These are phyloP conservation scores for Stratiomys singularior DNA, from an alignment of 2,888 invertebrate species.

Conservation along the genomic window DNA sequence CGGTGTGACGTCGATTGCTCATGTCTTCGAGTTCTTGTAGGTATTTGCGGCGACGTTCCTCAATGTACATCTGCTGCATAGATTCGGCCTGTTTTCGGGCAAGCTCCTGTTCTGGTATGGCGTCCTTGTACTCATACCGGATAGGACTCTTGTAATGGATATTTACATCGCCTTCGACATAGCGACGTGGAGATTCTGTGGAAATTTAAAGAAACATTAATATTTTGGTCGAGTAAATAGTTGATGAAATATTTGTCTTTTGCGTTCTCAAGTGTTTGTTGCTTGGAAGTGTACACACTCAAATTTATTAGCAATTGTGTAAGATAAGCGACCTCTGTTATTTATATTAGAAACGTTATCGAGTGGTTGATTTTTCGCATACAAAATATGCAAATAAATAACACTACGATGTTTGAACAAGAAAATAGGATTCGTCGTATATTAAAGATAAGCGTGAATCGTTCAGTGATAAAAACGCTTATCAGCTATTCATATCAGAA, in stretches of 20 bases:
- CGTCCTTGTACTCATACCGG: constrained; percentile 85
- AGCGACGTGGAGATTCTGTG: constrained; percentile 87
- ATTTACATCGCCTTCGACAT: constrained; percentile 92
- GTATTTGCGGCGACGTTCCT: constrained; percentile 90
- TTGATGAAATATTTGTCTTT: neutral
- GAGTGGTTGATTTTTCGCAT: too few species aligned
- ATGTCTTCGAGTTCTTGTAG: constrained; percentile 93
- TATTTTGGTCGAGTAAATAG: neutral
- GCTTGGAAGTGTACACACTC: neutral
- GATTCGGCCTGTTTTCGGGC: constrained; percentile 88
- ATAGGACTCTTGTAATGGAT: constrained; percentile 93
- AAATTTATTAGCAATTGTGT: neutral
- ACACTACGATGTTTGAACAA: too few species aligned
- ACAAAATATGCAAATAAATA: too few species aligned
- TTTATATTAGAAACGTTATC: too few species aligned
- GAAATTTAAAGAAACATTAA: neutral
- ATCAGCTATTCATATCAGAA: too few species aligned
- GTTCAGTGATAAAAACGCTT: too few species aligned
- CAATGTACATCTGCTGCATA: constrained; percentile 89
- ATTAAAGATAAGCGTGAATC: too few species aligned
- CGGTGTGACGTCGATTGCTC: constrained; percentile 92
- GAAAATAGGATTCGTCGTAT: too few species aligned
- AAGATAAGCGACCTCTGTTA: too few species aligned
- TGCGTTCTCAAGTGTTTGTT: neutral
- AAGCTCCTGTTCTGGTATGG: constrained; percentile 88